phyloP scores from a whole-genome alignment of 2,888 invertebrate genomes.

The Latrodectus elegans region DNA sequence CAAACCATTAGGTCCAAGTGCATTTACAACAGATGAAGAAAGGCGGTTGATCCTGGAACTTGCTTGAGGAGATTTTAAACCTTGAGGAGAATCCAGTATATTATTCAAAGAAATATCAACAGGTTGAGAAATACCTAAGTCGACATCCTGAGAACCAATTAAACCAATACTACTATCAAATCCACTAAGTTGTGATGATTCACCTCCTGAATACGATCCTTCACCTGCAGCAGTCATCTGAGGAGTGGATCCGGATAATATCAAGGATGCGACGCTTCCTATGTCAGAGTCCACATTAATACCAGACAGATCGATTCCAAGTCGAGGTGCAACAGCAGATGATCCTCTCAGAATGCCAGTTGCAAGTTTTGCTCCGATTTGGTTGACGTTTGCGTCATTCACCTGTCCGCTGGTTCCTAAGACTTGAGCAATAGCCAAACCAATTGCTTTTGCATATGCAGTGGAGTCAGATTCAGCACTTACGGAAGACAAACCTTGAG shows the following conservation, averaged over 20 bases:
- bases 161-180: too few species aligned
- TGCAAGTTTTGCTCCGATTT: not conserved
- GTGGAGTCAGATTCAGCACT: not conserved
- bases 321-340: not conserved
- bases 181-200: too few species aligned
- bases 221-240: not conserved
- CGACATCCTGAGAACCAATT: too few species aligned
- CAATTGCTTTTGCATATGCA: not conserved
- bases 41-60: not conserved
- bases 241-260: too few species aligned
- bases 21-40: not conserved
- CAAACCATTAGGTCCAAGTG: constrained; percentile 20
- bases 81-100: constrained; percentile 9
- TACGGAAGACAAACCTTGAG: not conserved
- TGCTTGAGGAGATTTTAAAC: constrained; percentile 9
- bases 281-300: not conserved
- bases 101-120: not conserved
- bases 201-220: too few species aligned
- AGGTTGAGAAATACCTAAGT: not conserved
- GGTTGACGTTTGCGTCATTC: not conserved
- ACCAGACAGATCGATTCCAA: not conserved
- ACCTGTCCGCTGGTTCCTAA: not conserved
- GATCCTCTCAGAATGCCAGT: not conserved
- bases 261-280: not conserved
- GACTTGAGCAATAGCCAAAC: not conserved